Conservation (phyloP, 1,140 invertebrate species). For the Prorops nasuta region DNA sequence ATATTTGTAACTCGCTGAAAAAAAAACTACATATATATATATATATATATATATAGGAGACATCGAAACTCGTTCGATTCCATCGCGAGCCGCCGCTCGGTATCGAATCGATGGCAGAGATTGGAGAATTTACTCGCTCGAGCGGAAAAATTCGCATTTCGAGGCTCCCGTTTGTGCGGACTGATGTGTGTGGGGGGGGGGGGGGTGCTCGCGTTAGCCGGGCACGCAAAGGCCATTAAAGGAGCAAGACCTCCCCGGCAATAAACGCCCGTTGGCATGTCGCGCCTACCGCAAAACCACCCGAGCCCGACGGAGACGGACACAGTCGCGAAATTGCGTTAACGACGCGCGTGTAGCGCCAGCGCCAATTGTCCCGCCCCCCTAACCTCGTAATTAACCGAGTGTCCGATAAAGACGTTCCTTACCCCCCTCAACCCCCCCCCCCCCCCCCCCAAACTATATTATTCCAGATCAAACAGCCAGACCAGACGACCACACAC, state of each 20-base stretch:
- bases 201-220: conserved; percentile 12
- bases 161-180: too few species aligned
- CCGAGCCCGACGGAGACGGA: background rate
- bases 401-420: too few species aligned
- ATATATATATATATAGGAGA: too few species aligned
- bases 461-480: conserved; percentile 8
- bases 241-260: conserved; percentile 25
- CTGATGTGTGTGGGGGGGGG: background rate
- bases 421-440: too few species aligned
- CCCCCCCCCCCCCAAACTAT: too few species aligned
- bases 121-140: too few species aligned
- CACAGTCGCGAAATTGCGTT: conserved; percentile 4
- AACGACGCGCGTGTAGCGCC: conserved; percentile 11
- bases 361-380: background rate
- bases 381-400: conserved; percentile 5
- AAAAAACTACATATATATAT: too few species aligned
- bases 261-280: conserved; percentile 15
- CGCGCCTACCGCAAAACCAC: conserved; percentile 10
- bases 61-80: too few species aligned
- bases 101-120: too few species aligned
- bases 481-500: conserved; percentile 3
- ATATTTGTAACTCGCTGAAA: too few species aligned
- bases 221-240: conserved; percentile 21
- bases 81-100: too few species aligned
- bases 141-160: too few species aligned